A percentile compares a stretch with the other conserved stretches of the same genome.
These are phyloP conservation scores for Cariama cristata DNA, from an alignment of 2,113 vertebrate genomes.

Conservation along the genomic window DNA sequence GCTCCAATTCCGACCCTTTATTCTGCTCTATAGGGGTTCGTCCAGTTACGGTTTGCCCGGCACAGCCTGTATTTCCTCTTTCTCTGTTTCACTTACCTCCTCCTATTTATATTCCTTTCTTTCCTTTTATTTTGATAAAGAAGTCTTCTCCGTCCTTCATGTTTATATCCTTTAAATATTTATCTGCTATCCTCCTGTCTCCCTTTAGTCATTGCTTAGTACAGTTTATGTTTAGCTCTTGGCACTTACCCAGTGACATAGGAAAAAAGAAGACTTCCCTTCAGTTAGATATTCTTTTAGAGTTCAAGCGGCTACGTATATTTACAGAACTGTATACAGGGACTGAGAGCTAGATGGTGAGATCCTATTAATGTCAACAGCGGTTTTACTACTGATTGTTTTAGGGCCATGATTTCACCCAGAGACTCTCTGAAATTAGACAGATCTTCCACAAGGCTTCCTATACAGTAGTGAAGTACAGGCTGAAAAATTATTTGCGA, in stretches of 20 bases:
- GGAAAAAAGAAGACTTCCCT: neutral
- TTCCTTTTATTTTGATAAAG: slow-evolving; percentile 25
- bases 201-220: neutral
- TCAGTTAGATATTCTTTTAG: neutral
- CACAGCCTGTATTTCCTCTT: neutral
- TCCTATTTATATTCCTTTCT: neutral
- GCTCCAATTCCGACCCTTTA: neutral
- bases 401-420: slow-evolving; percentile 4
- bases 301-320: neutral
- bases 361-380: slow-evolving; percentile 18
- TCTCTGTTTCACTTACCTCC: neutral
- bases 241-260: neutral
- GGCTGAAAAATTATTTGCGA: neutral
- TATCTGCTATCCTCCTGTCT: slow-evolving; percentile 21
- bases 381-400: neutral
- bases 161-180: slow-evolving; percentile 57
- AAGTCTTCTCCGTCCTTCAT: neutral
- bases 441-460: neutral
- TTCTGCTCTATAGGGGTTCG: neutral
- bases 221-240: slow-evolving; percentile 35
- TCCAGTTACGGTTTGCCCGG: rapidly evolving
- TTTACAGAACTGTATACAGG: slow-evolving; percentile 12
- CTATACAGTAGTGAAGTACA: neutral
- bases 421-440: neutral
- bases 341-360: neutral